Conservation (phyloP, 2,113 vertebrate genomes). For the Morone saxatilis region DNA sequence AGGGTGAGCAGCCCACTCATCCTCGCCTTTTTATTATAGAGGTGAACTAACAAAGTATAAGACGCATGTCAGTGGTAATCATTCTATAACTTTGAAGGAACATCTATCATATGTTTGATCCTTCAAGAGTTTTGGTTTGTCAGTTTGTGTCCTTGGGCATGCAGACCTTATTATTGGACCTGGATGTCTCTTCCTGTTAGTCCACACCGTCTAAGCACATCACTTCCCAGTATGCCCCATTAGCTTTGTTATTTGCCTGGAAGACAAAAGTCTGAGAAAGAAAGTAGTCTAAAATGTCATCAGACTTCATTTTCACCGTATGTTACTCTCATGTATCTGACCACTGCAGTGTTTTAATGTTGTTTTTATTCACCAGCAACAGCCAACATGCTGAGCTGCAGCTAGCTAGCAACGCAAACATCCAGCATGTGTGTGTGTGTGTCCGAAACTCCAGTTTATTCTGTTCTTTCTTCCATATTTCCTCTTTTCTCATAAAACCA, state of each 20-base stretch:
- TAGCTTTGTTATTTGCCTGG: background rate
- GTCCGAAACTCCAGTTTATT: background rate
- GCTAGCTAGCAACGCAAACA: background rate
- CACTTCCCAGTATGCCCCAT: background rate
- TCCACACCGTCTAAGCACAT: background rate
- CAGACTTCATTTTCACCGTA: background rate
- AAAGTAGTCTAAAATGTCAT: background rate
- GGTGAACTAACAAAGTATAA: background rate
- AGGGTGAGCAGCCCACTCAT: conserved; percentile 83
- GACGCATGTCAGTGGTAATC: background rate
- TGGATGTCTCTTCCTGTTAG: background rate
- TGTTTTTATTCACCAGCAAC: too few relatives aligned
- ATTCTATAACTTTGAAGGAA: background rate
- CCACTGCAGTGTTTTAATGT: background rate
- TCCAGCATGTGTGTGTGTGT: background rate
- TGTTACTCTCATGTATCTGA: background rate
- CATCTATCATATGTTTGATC: background rate
- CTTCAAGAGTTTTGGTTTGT: background rate
- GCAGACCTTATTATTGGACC: background rate
- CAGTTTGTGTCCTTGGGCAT: background rate
- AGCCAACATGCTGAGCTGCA: too few relatives aligned
- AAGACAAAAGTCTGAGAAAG: background rate
- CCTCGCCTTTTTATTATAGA: background rate
- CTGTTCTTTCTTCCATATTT: background rate
- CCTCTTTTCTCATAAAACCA: background rate